phyloP scores from a whole-genome alignment of 2,113 vertebrate species.

The Tautogolabrus adspersus region DNA sequence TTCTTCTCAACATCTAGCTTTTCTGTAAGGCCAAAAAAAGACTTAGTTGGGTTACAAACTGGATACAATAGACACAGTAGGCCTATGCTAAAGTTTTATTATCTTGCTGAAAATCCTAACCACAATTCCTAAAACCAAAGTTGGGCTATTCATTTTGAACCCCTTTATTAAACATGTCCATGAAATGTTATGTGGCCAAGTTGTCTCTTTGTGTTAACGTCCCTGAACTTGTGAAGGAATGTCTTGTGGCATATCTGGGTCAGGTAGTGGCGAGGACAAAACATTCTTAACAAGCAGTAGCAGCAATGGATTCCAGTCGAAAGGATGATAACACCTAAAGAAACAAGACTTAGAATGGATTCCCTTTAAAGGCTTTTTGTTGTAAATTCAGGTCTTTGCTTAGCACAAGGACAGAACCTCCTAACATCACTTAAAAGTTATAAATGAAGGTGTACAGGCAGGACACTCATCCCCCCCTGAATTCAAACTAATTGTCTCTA shows the following conservation, averaged over 20 bases:
- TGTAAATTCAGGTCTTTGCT: not conserved
- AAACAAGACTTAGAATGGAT: not conserved
- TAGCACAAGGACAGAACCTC: constrained; percentile 3
- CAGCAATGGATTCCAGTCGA: constrained; percentile 17
- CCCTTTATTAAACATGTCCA: constrained; percentile 9
- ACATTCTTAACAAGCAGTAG: constrained; percentile 23
- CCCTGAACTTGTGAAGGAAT: constrained; percentile 57
- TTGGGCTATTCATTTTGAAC: not conserved
- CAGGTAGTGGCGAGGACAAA: constrained; percentile 36
- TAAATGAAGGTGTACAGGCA: constrained; percentile 6
- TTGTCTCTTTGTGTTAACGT: constrained; percentile 42
- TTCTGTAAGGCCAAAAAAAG: not conserved
- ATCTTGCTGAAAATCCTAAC: not conserved
- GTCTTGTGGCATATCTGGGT: constrained; percentile 69
- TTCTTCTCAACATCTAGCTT: not conserved
- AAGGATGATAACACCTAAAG: not conserved
- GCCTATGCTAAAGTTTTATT: no score
- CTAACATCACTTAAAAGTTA: constrained; percentile 9
- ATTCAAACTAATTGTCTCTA: constrained; percentile 21
- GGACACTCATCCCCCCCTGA: not conserved
- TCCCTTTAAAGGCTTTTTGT: not conserved
- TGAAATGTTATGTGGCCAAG: constrained; percentile 39
- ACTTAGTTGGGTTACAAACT: not conserved
- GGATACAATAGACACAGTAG: no score
- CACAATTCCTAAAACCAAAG: not conserved